Percentiles rank a stretch among this genome's conserved stretches.
Evolutionary conservation across 2,797 vertebrate species (phyloP).

Genomic region (Channa striata): DNA sequence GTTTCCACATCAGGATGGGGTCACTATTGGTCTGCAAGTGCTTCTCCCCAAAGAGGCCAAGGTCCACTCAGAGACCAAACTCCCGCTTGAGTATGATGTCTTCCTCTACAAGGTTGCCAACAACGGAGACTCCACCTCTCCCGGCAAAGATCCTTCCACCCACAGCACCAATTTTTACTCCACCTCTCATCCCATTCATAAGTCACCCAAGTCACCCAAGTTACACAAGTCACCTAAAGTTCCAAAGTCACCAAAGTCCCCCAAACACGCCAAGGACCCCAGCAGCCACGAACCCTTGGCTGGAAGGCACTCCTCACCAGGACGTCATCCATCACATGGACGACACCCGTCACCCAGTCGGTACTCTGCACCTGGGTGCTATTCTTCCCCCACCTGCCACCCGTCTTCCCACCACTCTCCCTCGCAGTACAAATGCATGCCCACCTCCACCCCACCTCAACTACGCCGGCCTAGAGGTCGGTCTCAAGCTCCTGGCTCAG

Average conservation of each 20-base stretch:
- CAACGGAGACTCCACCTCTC: slow-evolving; percentile 64
- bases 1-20: slow-evolving; percentile 79
- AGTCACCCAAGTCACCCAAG: slow-evolving; percentile 57
- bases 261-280: slow-evolving; percentile 35
- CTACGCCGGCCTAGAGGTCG: slow-evolving; percentile 67
- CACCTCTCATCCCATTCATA: slow-evolving; percentile 54
- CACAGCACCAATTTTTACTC: slow-evolving; percentile 36
- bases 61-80: slow-evolving; percentile 70
- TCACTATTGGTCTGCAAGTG: slow-evolving; percentile 86
- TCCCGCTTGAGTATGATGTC: slow-evolving; percentile 82
- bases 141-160: slow-evolving; percentile 29
- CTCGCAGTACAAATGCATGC: slow-evolving; percentile 44
- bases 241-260: slow-evolving; percentile 48
- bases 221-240: slow-evolving; percentile 40
- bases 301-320: slow-evolving; percentile 57
- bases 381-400: slow-evolving; percentile 41
- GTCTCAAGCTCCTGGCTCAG: slow-evolving; percentile 55
- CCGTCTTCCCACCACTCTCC: slow-evolving; percentile 61
- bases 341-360: slow-evolving; percentile 51
- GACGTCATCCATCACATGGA: slow-evolving; percentile 32
- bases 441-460: slow-evolving; percentile 61
- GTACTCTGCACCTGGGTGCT: slow-evolving; percentile 49
- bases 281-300: slow-evolving; percentile 35
- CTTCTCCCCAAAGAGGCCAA: slow-evolving; percentile 85
- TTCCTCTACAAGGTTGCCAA: slow-evolving; percentile 85